Base-by-base conservation (phyloP, 1,140 invertebrate species). In the Neodiprion fabricii region DNA sequence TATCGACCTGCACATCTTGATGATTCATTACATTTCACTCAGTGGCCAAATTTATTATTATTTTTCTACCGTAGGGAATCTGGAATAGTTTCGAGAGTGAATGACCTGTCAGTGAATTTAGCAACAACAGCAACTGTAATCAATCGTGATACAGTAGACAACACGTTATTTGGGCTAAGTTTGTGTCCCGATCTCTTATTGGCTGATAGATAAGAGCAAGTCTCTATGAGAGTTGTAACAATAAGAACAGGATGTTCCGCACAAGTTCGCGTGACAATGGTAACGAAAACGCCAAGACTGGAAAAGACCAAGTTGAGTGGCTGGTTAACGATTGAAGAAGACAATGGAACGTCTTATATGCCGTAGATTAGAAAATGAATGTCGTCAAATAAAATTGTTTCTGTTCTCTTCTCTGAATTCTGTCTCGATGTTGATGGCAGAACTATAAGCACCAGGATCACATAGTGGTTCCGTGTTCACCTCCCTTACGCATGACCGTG, bases 401-500 rank as follows among this genome's bases (percentile, higher is more conserved):
- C 9, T 61, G 8, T 61, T 9, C n/a, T 69, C 67, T 69, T 40
- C 4, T 61, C n/a, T 61, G 8, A 14, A 14, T 61, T 69, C 67
- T 69, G 14, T 47, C 67, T 12, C 11, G 67, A 69, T 69, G 67
- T 21, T 47, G 14, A 69, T 23, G 67, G 21, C 17, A 69, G 11
- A 69, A 69, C 21, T 69, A 11, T 14, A 65, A 21, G 8, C 11
- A 69, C 67, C 70, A 61, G 72, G 66, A 69, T 76, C 73, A 74
- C 72, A 76, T 76, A 67, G 53, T 49, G 28, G 50, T 70, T 50
- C 69, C 40, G 68, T 50, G 69, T 76, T 61, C 75, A 71, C 72
- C 50, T 71, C 61, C 21, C 67, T 67, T 69, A 73, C 71, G 74
- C 72, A 75, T 76, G 80, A 79, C 80, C 80, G 77, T 81, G 79